Conservation (phyloP, 2,797 vertebrate genomes). For the Microctenopoma stevenorrisi region DNA sequence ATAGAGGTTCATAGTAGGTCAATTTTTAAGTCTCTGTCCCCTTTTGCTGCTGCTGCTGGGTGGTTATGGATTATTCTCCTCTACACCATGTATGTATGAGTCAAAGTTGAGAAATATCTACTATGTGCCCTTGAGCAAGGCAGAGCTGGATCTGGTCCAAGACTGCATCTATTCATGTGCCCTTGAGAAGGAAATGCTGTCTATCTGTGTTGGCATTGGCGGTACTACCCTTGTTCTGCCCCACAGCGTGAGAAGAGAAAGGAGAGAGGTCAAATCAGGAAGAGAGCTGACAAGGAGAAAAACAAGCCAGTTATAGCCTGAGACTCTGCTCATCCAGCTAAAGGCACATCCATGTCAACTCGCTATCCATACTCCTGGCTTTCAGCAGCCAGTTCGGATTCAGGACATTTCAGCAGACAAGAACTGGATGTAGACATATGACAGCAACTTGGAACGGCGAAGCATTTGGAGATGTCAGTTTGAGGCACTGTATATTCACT, state of each 20-base stretch:
- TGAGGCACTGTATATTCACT: conserved; percentile 18
- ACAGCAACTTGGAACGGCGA: conserved; percentile 29
- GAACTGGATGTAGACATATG: conserved; percentile 25
- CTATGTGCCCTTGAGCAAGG: conserved; percentile 48
- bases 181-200: conserved; percentile 60
- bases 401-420: conserved; percentile 42
- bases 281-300: conserved; percentile 71
- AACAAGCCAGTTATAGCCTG: conserved; percentile 54
- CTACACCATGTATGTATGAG: conserved; percentile 22
- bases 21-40: neutral
- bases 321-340: conserved; percentile 69
- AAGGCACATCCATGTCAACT: conserved; percentile 55
- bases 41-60: neutral
- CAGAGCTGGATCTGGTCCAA: conserved; percentile 40
- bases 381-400: conserved; percentile 53
- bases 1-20: conserved; percentile 17
- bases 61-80: conserved; percentile 23
- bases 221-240: conserved; percentile 62
- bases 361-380: conserved; percentile 38
- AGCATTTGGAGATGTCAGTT: conserved; percentile 30
- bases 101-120: conserved; percentile 29
- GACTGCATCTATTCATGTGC: conserved; percentile 54
- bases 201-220: conserved; percentile 55
- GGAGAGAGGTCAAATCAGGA: conserved; percentile 64
- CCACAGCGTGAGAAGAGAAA: conserved; percentile 56